Conservation (phyloP, 2,797 vertebrate genomes). For the Harpagifer antarcticus region DNA sequence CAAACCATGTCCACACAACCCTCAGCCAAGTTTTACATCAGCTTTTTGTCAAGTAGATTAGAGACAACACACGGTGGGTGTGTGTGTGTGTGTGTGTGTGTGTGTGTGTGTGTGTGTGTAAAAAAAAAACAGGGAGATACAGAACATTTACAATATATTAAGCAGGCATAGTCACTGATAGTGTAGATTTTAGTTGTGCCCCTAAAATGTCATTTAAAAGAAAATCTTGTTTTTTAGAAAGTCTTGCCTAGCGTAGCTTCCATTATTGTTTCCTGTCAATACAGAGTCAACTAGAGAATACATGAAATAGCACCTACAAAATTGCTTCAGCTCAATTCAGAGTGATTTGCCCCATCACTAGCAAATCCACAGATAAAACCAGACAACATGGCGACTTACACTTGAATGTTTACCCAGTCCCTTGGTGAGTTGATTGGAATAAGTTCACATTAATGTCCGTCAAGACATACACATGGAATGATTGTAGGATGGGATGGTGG, state of each 20-base stretch:
- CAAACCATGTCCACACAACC: slow-evolving; percentile 28
- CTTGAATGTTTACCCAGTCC: slow-evolving; percentile 99
- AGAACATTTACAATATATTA: slow-evolving; percentile 17
- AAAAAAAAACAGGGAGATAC: slow-evolving; percentile 14
- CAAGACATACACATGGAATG: slow-evolving; percentile 86
- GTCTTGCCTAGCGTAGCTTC: neutral
- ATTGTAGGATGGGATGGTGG: slow-evolving; percentile 45
- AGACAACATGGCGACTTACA: slow-evolving; percentile 78
- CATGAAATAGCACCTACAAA: slow-evolving; percentile 17
- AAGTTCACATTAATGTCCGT: slow-evolving; percentile 91
- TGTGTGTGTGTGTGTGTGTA: neutral
- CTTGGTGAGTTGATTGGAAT: slow-evolving; percentile 87
- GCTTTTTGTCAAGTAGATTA: slow-evolving; percentile 27
- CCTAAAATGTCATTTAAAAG: slow-evolving; percentile 20
- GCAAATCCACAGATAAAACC: slow-evolving; percentile 29
- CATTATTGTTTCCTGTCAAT: slow-evolving; percentile 14
- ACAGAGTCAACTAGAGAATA: slow-evolving; percentile 32
- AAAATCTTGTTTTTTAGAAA: slow-evolving; percentile 8
- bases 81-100: neutral
- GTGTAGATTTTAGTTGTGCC: slow-evolving; percentile 22
- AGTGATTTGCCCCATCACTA: slow-evolving; percentile 18
- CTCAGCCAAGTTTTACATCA: slow-evolving; percentile 19
- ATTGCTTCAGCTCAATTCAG: slow-evolving; percentile 17
- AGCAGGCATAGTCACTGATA: slow-evolving; percentile 2
- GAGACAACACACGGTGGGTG: neutral